Conservation (phyloP, 2,113 vertebrate genomes). For the Halcyon malimbica region DNA sequence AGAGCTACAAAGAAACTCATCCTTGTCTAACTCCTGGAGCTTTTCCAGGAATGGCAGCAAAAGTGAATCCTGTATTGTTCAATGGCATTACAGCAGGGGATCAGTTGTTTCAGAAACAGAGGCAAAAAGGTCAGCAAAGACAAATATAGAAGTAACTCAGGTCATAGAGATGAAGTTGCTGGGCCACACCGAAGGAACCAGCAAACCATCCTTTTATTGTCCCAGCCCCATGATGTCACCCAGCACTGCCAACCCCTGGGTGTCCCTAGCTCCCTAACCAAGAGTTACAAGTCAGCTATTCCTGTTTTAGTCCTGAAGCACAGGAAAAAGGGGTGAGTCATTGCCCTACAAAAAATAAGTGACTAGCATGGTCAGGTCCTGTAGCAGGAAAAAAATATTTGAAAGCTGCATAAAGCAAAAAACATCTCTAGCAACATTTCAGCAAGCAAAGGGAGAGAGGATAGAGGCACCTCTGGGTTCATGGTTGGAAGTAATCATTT, state of each 20-base stretch:
- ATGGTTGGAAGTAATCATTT: neutral
- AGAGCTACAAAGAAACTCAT: neutral
- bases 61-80: neutral
- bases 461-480: neutral
- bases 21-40: neutral
- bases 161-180: neutral
- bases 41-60: neutral
- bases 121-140: neutral
- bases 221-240: neutral
- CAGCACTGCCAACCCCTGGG: neutral
- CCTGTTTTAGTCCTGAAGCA: neutral
- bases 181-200: neutral
- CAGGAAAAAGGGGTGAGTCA: neutral
- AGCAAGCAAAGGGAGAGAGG: neutral
- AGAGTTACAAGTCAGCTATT: neutral
- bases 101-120: neutral
- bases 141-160: rapidly evolving
- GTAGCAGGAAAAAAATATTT: neutral
- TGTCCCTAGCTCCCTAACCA: neutral
- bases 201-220: neutral
- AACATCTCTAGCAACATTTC: neutral
- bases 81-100: neutral
- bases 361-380: neutral
- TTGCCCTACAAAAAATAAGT: neutral
- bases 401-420: neutral